phyloP scores from a whole-genome alignment of 2,113 vertebrate species.

The Lampris incognitus region DNA sequence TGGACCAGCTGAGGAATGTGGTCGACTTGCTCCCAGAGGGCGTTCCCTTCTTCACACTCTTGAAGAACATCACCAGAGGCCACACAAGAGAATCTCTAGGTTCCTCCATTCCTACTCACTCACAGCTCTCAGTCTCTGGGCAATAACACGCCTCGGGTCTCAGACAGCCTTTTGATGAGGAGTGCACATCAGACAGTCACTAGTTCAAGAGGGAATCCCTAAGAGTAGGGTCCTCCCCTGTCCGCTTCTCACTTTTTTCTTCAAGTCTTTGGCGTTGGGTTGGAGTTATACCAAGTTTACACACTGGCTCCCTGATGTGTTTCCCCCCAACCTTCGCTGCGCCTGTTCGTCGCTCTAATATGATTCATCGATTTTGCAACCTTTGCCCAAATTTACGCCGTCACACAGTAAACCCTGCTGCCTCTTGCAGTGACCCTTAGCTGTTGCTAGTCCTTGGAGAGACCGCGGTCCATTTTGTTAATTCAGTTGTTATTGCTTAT shows the following conservation, averaged over 20 bases:
- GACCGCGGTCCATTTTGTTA: constrained; percentile 49
- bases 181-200: constrained; percentile 13
- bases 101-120: constrained; percentile 51
- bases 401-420: constrained; percentile 9
- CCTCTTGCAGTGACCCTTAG: constrained; percentile 36
- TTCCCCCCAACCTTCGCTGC: constrained; percentile 8
- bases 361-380: constrained; percentile 12
- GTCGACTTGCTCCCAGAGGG: constrained; percentile 64
- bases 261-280: background rate
- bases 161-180: constrained; percentile 23
- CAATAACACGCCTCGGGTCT: constrained; percentile 5
- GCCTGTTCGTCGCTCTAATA: constrained; percentile 20
- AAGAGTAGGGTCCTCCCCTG: background rate
- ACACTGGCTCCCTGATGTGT: constrained; percentile 16
- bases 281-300: constrained; percentile 22
- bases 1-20: constrained; percentile 59
- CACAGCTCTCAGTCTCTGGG: constrained; percentile 5
- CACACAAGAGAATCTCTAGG: constrained; percentile 74
- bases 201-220: constrained; percentile 28
- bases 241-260: constrained; percentile 3
- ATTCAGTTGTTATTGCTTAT: constrained; percentile 58
- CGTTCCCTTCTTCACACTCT: constrained; percentile 57
- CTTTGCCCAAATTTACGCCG: constrained; percentile 23
- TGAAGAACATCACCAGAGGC: constrained; percentile 63
- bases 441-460: constrained; percentile 28